Percentiles rank a stretch among this genome's conserved stretches.
phyloP scores from a whole-genome alignment of 2,797 vertebrate species.

The Mareca strepera region DNA sequence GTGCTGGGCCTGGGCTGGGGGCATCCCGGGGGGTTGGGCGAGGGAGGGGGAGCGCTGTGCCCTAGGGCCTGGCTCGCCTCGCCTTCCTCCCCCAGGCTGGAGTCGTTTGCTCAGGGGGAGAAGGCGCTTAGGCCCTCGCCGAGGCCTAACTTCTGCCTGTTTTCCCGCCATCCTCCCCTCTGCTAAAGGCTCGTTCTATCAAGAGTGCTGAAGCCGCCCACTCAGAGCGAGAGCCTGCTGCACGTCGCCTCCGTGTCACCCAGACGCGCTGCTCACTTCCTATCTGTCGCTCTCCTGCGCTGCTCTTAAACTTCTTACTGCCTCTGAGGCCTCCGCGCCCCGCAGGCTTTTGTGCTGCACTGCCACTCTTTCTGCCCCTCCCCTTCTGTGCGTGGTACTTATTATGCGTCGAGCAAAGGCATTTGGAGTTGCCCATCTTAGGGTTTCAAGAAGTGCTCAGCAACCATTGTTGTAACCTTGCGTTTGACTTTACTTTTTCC shows the following conservation, averaged over 20 bases:
- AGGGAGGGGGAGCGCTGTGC: not conserved
- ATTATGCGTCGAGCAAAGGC: not conserved
- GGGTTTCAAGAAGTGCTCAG: not conserved
- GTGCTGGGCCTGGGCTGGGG: conserved; percentile 38
- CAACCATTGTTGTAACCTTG: not conserved
- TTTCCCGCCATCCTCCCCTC: conserved; percentile 24
- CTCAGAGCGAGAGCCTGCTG: not conserved
- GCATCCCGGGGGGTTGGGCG: rapidly evolving
- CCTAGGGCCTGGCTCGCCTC: not conserved
- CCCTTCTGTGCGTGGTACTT: not conserved
- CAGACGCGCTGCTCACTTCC: not conserved
- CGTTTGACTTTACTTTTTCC: not conserved
- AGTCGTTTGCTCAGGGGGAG: rapidly evolving
- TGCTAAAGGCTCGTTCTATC: not conserved
- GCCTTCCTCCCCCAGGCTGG: not conserved
- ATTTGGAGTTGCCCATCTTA: not conserved
- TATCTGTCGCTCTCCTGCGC: not conserved
- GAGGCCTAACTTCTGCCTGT: not conserved
- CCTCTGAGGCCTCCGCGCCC: not conserved
- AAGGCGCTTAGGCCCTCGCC: not conserved
- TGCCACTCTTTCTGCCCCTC: not conserved
- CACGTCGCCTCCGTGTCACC: not conserved
- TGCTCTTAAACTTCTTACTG: not conserved
- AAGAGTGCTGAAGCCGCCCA: not conserved
- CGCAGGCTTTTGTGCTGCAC: conserved; percentile 41